Percentiles rank a stretch among this genome's conserved stretches.
Evolutionary conservation across 2,888 invertebrate species (phyloP).

Genomic region (Apodemia hepburni): DNA sequence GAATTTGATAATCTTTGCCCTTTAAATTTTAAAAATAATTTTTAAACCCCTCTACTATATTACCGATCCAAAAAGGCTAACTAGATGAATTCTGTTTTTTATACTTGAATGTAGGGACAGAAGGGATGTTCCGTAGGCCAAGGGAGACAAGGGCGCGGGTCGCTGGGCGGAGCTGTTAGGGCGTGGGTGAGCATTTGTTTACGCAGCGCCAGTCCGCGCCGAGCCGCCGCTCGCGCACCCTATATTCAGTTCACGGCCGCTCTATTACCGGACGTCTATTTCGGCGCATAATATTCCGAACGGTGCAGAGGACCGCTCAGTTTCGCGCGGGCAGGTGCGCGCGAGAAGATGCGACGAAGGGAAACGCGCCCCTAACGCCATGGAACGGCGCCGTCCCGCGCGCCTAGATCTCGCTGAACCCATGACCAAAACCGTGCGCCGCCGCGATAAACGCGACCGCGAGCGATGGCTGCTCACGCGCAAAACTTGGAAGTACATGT

Average conservation of each 20-base stretch:
- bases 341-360: conserved; percentile 41
- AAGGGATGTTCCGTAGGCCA: conserved; percentile 50
- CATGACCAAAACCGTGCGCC: conserved; percentile 73
- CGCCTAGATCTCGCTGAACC: conserved; percentile 63
- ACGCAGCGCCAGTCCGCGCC: conserved; percentile 43
- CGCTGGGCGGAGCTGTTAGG: conserved; percentile 37
- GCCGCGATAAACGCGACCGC: conserved; percentile 78
- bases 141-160: conserved; percentile 41
- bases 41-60: too few relatives aligned
- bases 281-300: conserved; percentile 68
- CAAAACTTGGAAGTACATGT: conserved; percentile 96
- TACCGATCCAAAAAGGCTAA: too few relatives aligned
- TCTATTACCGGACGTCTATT: conserved; percentile 74
- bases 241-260: conserved; percentile 76
- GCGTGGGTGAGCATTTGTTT: conserved; percentile 49
- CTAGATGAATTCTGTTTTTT: too few relatives aligned
- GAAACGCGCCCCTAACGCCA: conserved; percentile 45
- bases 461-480: conserved; percentile 93
- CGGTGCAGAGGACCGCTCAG: conserved; percentile 66
- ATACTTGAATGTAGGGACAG: conserved; percentile 38
- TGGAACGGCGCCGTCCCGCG: conserved; percentile 52
- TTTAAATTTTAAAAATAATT: too few relatives aligned
- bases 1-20: too few relatives aligned
- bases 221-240: conserved; percentile 57
- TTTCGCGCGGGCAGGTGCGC: conserved; percentile 69